phyloP scores from a whole-genome alignment of 2,797 vertebrate species.

The Serranus cabrilla region DNA sequence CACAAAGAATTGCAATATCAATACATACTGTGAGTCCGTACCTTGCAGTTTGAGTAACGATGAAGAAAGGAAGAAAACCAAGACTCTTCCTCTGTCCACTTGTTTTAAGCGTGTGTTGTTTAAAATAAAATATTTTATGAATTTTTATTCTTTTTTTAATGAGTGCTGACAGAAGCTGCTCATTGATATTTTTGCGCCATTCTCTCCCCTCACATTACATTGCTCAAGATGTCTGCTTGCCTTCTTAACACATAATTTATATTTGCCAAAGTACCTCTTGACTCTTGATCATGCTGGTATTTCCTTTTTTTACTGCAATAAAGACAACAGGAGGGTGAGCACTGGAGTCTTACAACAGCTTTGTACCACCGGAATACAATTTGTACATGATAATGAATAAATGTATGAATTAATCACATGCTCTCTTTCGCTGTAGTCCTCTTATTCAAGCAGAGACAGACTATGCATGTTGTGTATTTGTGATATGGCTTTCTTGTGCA shows the following conservation, averaged over 20 bases:
- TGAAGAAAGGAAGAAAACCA: slow-evolving; percentile 63
- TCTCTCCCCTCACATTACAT: slow-evolving; percentile 67
- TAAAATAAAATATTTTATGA: slow-evolving; percentile 96
- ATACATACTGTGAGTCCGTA: slow-evolving; percentile 60
- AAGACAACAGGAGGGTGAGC: slow-evolving; percentile 79
- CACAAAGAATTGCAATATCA: slow-evolving; percentile 50
- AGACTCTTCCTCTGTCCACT: slow-evolving; percentile 83
- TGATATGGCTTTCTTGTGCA: neutral
- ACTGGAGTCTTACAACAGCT: slow-evolving; percentile 83
- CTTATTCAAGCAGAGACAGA: neutral
- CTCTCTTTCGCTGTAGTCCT: slow-evolving; percentile 17
- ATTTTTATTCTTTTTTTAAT: slow-evolving; percentile 92
- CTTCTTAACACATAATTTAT: slow-evolving; percentile 84
- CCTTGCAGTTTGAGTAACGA: slow-evolving; percentile 48
- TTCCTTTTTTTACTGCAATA: slow-evolving; percentile 85
- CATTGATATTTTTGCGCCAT: slow-evolving; percentile 45
- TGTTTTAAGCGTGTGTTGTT: slow-evolving; percentile 92
- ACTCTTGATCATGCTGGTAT: slow-evolving; percentile 82
- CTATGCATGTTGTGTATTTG: neutral
- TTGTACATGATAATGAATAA: slow-evolving; percentile 85
- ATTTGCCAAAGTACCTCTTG: slow-evolving; percentile 86
- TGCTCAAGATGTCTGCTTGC: slow-evolving; percentile 78
- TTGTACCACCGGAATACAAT: slow-evolving; percentile 83
- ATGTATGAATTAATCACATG: slow-evolving; percentile 78
- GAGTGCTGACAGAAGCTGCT: slow-evolving; percentile 62